These are phyloP conservation scores for Leucopternis melanops DNA, from an alignment of 2,113 vertebrate genomes.

Conservation along the genomic window DNA sequence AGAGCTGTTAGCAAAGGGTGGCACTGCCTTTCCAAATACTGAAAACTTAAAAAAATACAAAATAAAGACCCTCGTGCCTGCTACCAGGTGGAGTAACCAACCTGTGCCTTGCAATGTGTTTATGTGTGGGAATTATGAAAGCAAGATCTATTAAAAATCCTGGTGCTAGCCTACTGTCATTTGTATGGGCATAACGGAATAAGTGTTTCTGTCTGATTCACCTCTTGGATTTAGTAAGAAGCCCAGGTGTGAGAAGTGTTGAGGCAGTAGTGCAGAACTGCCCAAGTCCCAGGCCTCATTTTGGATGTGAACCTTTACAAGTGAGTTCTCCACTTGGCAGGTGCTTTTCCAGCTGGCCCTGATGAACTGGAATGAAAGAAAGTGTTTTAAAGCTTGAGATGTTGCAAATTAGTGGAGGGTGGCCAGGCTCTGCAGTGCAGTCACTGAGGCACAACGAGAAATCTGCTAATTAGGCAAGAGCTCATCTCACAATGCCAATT, in stretches of 20 bases:
- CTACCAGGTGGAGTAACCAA: neutral
- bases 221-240: neutral
- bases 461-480: conserved; percentile 26
- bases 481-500: neutral
- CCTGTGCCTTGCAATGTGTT: neutral
- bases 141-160: neutral
- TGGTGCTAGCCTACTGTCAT: neutral
- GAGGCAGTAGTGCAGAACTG: neutral
- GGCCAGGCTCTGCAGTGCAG: neutral
- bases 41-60: neutral
- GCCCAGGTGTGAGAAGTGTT: neutral
- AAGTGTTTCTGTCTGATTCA: neutral
- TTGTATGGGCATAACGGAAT: neutral
- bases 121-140: neutral
- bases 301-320: neutral
- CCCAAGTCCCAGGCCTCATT: neutral
- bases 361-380: neutral
- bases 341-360: conserved; percentile 14
- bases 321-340: neutral
- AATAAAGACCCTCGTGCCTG: neutral
- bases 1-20: neutral
- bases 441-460: neutral
- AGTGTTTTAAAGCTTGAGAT: conserved; percentile 3
- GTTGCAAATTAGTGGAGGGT: neutral
- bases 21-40: neutral